Conservation (phyloP, 2,113 vertebrate genomes). For the Edolisoma coerulescens region DNA sequence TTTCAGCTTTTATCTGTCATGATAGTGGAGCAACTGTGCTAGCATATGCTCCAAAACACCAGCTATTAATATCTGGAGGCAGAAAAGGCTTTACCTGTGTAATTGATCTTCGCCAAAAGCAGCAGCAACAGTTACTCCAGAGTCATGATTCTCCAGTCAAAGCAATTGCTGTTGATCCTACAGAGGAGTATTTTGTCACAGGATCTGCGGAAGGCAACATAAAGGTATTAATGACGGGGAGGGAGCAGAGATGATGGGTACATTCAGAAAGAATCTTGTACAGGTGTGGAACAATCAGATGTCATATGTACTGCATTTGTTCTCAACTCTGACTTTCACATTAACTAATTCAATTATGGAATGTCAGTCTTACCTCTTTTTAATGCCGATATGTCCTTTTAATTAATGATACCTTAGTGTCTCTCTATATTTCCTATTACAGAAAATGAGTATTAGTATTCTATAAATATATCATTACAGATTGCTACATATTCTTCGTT, state of each 20-base stretch:
- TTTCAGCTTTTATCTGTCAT: constrained; percentile 90
- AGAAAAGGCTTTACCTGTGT: constrained; percentile 91
- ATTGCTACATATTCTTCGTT: not conserved
- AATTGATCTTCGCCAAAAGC: constrained; percentile 86
- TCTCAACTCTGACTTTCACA: not conserved
- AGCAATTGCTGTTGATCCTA: constrained; percentile 88
- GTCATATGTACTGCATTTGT: not conserved
- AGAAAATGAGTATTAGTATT: not conserved
- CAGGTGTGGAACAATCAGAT: not conserved
- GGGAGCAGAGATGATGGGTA: not conserved
- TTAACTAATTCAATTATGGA: not conserved
- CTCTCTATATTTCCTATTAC: not conserved
- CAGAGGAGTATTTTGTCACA: constrained; percentile 93
- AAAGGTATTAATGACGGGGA: constrained; percentile 77
- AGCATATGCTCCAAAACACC: constrained; percentile 88
- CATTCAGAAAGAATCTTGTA: not conserved
- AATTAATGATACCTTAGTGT: not conserved
- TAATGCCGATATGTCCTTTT: not conserved
- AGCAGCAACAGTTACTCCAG: constrained; percentile 90
- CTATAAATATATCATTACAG: not conserved
- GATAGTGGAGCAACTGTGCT: constrained; percentile 94
- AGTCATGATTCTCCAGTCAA: constrained; percentile 96
- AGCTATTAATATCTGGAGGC: constrained; percentile 91
- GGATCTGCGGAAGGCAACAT: constrained; percentile 97
- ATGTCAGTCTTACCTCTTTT: not conserved